Conservation (phyloP, 2,113 vertebrate species). For the Prinia subflava region DNA sequence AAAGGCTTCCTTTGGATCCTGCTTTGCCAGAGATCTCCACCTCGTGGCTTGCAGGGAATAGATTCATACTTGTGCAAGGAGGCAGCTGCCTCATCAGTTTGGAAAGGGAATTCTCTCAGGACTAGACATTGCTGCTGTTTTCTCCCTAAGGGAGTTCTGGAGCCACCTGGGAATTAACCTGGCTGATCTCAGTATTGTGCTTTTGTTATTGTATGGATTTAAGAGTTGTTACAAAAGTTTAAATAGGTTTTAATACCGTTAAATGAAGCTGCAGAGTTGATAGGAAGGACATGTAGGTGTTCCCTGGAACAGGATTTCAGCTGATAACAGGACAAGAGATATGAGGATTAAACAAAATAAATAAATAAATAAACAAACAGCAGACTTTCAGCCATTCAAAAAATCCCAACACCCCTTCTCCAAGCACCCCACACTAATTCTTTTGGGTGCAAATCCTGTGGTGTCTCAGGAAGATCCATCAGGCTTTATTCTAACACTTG, state of each 20-base stretch:
- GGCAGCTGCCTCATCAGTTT: background rate
- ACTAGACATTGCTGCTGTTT: background rate
- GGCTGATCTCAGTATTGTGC: background rate
- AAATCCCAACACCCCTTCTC: background rate
- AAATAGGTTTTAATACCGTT: background rate
- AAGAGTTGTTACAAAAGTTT: background rate
- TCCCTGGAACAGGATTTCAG: background rate
- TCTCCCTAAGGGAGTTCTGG: background rate
- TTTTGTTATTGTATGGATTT: background rate
- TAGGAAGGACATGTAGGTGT: background rate
- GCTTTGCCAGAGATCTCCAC: conserved; percentile 70
- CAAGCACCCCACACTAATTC: background rate
- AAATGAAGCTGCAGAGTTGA: background rate
- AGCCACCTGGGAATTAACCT: background rate
- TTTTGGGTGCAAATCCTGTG: background rate
- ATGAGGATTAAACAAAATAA: background rate
- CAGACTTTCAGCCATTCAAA: background rate
- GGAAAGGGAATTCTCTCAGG: background rate
- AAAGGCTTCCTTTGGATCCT: conserved; percentile 60
- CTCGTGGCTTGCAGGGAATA: conserved; percentile 53
- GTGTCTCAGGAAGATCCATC: background rate
- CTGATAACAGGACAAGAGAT: background rate
- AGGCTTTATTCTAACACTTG: background rate
- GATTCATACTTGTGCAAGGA: conserved; percentile 22
- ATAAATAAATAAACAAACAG: background rate